phyloP scores from a whole-genome alignment of 2,888 invertebrate genomes.

The Meganola albula region DNA sequence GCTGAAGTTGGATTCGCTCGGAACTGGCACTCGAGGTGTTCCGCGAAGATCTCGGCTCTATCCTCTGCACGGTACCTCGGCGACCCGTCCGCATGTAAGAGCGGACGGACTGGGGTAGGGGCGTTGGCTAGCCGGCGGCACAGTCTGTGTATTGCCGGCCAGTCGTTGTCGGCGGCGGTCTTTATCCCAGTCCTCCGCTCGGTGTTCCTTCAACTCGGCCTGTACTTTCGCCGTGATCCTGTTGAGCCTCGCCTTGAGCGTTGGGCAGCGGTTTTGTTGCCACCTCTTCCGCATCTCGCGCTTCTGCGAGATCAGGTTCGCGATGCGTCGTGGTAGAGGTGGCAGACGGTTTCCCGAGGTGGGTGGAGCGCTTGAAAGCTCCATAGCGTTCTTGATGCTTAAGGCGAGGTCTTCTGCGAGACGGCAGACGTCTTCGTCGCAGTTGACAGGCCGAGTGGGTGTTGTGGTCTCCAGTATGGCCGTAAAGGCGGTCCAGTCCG shows the following conservation, averaged over 20 bases:
- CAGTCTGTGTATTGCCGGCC: neutral
- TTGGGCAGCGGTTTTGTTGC: too few relatives aligned
- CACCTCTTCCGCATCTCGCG: too few relatives aligned
- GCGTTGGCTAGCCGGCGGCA: neutral
- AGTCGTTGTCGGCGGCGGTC: neutral
- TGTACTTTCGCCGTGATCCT: too few relatives aligned
- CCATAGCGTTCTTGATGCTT: neutral
- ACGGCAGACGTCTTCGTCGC: neutral
- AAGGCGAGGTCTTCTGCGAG: neutral
- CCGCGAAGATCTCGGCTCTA: conserved; percentile 1
- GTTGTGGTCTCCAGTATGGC: neutral
- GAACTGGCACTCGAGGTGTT: neutral
- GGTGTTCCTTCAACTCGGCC: neutral
- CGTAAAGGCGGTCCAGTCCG: neutral
- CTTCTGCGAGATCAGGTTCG: too few relatives aligned
- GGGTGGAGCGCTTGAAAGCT: neutral
- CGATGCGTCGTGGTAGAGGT: too few relatives aligned
- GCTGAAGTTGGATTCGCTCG: neutral
- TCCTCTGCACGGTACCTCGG: neutral
- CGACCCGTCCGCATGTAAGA: neutral
- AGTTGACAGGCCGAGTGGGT: neutral
- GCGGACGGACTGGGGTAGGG: neutral
- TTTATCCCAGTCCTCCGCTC: neutral
- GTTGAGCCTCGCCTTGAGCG: too few relatives aligned
- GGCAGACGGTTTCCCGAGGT: neutral